Base-by-base conservation (phyloP, 2,797 vertebrate genomes). In the Halcyon smyrnensis region DNA sequence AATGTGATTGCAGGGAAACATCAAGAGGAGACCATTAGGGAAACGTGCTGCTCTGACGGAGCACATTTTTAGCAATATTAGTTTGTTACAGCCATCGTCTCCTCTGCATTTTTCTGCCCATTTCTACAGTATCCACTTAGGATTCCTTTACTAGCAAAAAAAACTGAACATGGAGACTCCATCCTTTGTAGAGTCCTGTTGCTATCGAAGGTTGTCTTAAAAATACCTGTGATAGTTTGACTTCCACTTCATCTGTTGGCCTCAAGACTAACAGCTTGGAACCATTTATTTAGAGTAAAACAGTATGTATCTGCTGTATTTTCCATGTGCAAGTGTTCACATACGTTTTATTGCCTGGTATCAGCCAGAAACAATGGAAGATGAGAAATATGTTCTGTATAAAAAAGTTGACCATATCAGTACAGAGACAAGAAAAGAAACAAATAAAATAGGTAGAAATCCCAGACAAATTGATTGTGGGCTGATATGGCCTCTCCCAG, bases 121-220 rank as follows among this genome's bases (percentile, higher is more conserved):
- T 70, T 91, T 84, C 24, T 34, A 62, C 11, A 37, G 15, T 12
- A 65, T 36, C 16, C 20, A 28, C 16, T 57, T 27, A 78, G 8
- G 12, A 60, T n/a, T 86, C 21, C 45, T 23, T 45, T 45, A 41
- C 12, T 30, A 82, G 15, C 9, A 82, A 89, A 46, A 92, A 73
- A 1, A 12, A 16, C 20, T 27, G 4, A 68, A 13, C 14, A 23
- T 0, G 2, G 45, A 76, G 18, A 36, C 11, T 32, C 8, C 14
- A 23, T 25, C 12, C 15, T 73, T 37, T 9, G 5, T 14, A 73
- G 18, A 73, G 11, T 62, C 12, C 27, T 24, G n/a, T 11, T 9
- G 20, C 4, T 6, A 10, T 1, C 30, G 16, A 63, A 78, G 4
- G 9, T 30, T 86, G 24, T 12, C n/a, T 14, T 48, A 18, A 67